Percentiles rank a stretch among this genome's conserved stretches.
phyloP scores from a whole-genome alignment of 92 coral and sea anemone species.

The Blastomussa wellsi region DNA sequence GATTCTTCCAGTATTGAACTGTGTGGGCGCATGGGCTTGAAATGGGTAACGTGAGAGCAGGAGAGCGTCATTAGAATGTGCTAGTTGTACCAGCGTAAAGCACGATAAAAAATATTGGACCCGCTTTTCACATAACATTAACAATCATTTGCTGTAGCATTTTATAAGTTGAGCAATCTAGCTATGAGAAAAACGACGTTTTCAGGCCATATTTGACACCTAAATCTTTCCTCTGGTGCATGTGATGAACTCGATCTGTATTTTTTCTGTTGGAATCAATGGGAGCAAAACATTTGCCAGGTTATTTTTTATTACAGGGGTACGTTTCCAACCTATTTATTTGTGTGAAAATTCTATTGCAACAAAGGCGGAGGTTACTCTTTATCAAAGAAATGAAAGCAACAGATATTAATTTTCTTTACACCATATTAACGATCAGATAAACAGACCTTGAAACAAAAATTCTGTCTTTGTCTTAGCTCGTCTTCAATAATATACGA shows the following conservation, averaged over 20 bases:
- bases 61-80: not conserved
- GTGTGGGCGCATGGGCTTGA: not conserved
- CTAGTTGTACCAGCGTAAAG: not conserved
- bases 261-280: no score
- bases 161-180: not conserved
- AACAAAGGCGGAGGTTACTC: not conserved
- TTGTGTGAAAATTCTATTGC: no score
- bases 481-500: not conserved
- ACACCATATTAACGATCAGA: slow-evolving; percentile 2
- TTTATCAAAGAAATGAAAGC: not conserved
- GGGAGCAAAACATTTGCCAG: no score
- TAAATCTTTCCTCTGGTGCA: no score
- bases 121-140: not conserved
- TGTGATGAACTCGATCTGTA: no score
- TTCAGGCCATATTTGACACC: no score
- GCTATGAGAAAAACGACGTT: not conserved
- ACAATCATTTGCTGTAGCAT: not conserved
- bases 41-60: not conserved
- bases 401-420: slow-evolving; percentile 3
- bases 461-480: not conserved
- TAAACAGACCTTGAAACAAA: not conserved
- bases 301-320: no score
- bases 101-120: no score
- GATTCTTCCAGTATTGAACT: not conserved
- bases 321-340: no score